Percentiles rank a stretch among this genome's conserved stretches.
Conservation (phyloP, 2,113 vertebrate genomes). For the Ciconia boyciana region DNA sequence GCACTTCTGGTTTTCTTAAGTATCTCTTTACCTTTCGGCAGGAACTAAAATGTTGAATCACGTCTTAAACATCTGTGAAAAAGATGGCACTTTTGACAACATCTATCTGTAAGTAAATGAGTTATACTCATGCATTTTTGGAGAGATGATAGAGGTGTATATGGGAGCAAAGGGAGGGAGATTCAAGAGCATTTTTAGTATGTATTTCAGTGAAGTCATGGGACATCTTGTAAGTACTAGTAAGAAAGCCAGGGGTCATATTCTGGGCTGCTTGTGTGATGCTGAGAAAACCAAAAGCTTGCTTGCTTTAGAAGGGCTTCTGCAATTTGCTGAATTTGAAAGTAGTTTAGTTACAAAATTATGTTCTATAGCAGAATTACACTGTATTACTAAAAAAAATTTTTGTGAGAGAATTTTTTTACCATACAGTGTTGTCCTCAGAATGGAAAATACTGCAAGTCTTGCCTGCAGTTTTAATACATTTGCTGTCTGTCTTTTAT, state of each 20-base stretch:
- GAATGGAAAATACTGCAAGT: neutral
- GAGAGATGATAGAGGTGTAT: neutral
- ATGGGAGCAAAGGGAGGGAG: neutral
- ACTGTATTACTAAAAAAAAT: neutral
- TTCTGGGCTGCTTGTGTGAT: neutral
- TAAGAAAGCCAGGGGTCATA: neutral
- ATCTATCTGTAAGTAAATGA: conserved; percentile 96
- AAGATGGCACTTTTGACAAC: conserved; percentile 99
- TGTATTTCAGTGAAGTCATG: neutral
- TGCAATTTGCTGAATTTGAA: neutral
- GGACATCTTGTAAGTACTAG: neutral
- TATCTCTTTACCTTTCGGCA: conserved; percentile 63
- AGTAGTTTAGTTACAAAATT: neutral
- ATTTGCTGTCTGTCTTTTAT: neutral
- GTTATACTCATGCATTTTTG: neutral
- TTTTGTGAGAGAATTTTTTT: neutral
- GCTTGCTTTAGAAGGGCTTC: neutral
- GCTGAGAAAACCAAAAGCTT: neutral
- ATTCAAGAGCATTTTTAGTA: neutral
- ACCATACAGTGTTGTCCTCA: neutral
- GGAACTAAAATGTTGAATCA: conserved; percentile 99
- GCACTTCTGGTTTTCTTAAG: neutral
- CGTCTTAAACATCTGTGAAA: conserved; percentile 99
- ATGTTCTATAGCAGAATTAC: neutral
- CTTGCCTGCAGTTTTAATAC: neutral